These are phyloP conservation scores for Aspidiotus destructor DNA, from an alignment of 2,888 invertebrate species.

Conservation along the genomic window DNA sequence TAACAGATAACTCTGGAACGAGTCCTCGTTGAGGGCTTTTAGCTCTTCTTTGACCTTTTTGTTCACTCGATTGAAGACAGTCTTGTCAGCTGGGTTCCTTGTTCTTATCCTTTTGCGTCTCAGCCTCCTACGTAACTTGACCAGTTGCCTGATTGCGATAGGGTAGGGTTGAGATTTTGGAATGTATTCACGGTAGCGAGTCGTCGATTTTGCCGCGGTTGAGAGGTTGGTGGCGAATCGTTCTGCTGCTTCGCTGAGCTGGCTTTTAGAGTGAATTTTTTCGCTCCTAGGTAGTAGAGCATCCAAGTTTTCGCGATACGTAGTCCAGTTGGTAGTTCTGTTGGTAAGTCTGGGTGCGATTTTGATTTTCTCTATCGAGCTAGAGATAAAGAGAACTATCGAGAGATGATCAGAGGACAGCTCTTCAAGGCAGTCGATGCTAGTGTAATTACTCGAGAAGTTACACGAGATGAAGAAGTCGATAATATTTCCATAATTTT, in stretches of 20 bases:
- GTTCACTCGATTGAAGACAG: slow-evolving; percentile 3
- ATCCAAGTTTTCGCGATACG: background rate
- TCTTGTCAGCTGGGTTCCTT: slow-evolving; percentile 19
- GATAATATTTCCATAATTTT: no score
- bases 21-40: background rate
- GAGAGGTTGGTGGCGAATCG: background rate
- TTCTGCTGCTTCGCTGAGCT: background rate
- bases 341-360: background rate
- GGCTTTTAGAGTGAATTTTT: background rate
- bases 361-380: background rate
- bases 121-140: slow-evolving; percentile 5
- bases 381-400: background rate
- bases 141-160: background rate
- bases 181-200: background rate
- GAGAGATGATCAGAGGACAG: background rate
- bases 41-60: background rate
- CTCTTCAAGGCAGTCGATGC: slow-evolving; percentile 3
- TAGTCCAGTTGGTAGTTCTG: slow-evolving; percentile 1
- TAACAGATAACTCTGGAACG: slow-evolving; percentile 5
- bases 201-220: background rate
- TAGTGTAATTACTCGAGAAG: slow-evolving; percentile 15
- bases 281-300: background rate
- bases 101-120: slow-evolving; percentile 9
- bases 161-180: background rate
- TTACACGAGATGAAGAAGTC: slow-evolving; percentile 36